Evolutionary conservation across 2,888 invertebrate genomes (phyloP).

Genomic region (Habrosyne pyritoides): DNA sequence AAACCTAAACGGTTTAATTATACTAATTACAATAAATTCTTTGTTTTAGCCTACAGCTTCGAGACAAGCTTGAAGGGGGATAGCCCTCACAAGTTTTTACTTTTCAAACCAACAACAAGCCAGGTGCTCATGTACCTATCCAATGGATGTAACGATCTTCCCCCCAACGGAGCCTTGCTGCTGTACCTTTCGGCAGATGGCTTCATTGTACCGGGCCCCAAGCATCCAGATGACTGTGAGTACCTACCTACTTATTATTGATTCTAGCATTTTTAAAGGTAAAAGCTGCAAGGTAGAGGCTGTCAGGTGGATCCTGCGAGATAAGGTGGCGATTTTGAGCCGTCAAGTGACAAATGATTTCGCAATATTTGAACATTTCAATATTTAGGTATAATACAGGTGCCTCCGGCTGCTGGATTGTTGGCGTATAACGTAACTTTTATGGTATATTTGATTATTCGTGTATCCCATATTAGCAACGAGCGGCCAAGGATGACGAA

Average conservation of each 20-base stretch:
- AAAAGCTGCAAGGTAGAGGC: no score
- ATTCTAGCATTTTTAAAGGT: not conserved
- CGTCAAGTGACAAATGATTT: no score
- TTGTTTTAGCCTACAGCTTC: not conserved
- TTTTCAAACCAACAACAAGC: conserved; percentile 97
- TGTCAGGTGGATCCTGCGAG: no score
- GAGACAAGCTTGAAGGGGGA: conserved; percentile 26
- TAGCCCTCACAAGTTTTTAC: conserved; percentile 98
- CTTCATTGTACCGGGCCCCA: conserved; percentile 88
- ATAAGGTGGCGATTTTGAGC: no score
- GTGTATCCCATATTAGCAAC: no score
- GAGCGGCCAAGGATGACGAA: no score
- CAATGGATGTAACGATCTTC: conserved; percentile 96
- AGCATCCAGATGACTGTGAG: conserved; percentile 95
- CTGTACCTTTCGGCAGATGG: conserved; percentile 98
- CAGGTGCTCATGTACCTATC: conserved; percentile 97
- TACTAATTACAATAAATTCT: not conserved
- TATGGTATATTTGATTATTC: no score
- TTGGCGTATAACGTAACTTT: no score
- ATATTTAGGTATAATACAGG: no score
- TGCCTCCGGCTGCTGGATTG: no score
- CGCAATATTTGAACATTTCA: no score
- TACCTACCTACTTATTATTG: conserved; percentile 32
- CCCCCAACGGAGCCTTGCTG: conserved; percentile 94
- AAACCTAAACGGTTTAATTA: not conserved